Percentiles rank a stretch among this genome's conserved stretches.
These are phyloP conservation scores for Podotricha telesiphe DNA, from an alignment of 2,888 invertebrate genomes.

Conservation along the genomic window DNA sequence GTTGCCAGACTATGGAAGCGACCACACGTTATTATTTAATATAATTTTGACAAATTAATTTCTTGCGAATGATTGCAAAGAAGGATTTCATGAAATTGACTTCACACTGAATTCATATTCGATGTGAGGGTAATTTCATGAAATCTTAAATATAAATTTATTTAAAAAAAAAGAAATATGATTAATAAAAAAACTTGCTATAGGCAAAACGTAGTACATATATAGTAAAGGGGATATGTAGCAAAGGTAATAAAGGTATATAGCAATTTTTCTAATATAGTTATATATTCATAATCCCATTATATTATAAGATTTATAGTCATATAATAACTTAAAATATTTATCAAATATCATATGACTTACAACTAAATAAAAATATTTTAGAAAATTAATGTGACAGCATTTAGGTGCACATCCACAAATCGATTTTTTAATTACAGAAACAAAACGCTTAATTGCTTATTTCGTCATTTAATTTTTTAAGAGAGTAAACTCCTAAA, in stretches of 20 bases:
- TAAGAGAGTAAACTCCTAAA: slow-evolving; percentile 56
- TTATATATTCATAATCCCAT: too few species aligned
- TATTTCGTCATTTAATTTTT: slow-evolving; percentile 70
- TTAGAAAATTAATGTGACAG: slow-evolving; percentile 60
- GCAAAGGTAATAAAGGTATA: too few species aligned
- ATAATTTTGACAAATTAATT: slow-evolving; percentile 63
- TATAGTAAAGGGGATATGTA: too few species aligned
- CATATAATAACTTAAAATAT: too few species aligned
- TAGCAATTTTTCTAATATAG: too few species aligned
- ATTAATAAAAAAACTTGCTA: not conserved
- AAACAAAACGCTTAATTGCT: slow-evolving; percentile 66
- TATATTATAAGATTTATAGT: too few species aligned
- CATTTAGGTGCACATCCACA: slow-evolving; percentile 60
- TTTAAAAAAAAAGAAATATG: not conserved
- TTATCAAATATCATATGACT: not conserved
- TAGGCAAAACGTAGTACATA: too few species aligned
- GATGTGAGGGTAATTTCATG: too few species aligned
- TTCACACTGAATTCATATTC: slow-evolving; percentile 13
- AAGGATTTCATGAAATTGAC: slow-evolving; percentile 24
- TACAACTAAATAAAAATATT: slow-evolving; percentile 17
- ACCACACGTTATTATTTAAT: slow-evolving; percentile 48
- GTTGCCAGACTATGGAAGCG: slow-evolving; percentile 48
- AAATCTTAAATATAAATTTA: too few species aligned
- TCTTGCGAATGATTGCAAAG: slow-evolving; percentile 24
- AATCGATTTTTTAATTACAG: slow-evolving; percentile 52